Evolutionary conservation across 1,140 invertebrate species (phyloP), one percentile per base, ranked within the genome.

Genomic region (Ooceraea biroi): DNA sequence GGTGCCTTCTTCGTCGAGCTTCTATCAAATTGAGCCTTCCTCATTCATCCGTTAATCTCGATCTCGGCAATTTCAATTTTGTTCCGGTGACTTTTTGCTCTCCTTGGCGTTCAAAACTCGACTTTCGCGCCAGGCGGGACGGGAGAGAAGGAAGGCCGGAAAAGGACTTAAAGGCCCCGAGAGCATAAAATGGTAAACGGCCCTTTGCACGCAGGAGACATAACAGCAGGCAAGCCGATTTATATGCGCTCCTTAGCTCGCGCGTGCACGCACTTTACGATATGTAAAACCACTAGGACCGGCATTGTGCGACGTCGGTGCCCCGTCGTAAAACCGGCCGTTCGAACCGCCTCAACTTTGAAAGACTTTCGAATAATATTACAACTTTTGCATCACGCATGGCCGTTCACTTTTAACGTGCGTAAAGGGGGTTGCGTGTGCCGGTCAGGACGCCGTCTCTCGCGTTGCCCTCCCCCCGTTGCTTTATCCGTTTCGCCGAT

Each of bases 151-250:
- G 36, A 36, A 27, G 10, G 58, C 11, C 12, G 48, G 46, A 69
- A 27, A 57, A 61, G 72, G 55, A 57, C 63, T 85, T 71, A 82
- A 88, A 78, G 71, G 83, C 65, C 68, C 76, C 60, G 68, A 48
- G 82, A 85, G 85, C 86, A 92, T 92, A 92, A 92, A 92, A 91
- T 91, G 71, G 88, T 85, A 88, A 92, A 91, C 83, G 88, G 83
- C 30, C 80, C 41, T 86, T 88, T 82, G 87, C 88, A 78, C 71
- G 71, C 88, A 69, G 87, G 85, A 92, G 91, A 92, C 88, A 92
- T 92, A 92, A 92, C 90, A 92, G 90, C 88, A 85, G 84, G 83
- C 86, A 83, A 86, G 85, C 84, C 90, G 90, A 91, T 92, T 91
- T 92, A 91, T 91, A 92, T 88, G 83, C 87, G 89, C 89, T 91